Conservation (phyloP, 2,113 vertebrate species). For the Ciconia stormi region DNA sequence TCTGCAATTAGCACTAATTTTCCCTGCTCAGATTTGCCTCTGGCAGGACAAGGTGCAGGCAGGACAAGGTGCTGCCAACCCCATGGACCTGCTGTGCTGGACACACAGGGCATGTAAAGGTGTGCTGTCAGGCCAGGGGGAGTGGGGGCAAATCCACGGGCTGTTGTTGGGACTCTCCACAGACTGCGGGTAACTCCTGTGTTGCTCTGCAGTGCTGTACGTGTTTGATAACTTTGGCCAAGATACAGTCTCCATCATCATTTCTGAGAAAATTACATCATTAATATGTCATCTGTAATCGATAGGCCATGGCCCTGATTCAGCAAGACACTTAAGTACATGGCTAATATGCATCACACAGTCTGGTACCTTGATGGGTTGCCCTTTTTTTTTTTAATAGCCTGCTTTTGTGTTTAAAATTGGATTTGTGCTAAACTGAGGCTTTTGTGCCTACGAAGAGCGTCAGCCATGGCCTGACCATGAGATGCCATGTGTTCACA, state of each 20-base stretch:
- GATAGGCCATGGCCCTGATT: constrained; percentile 12
- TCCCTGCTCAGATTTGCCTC: neutral
- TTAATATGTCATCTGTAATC: neutral
- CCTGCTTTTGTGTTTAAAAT: neutral
- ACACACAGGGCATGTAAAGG: neutral
- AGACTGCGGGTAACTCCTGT: neutral
- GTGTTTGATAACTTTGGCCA: neutral
- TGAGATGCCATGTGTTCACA: neutral
- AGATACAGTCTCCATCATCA: neutral
- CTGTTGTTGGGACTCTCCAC: neutral
- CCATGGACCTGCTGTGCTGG: fast-evolving
- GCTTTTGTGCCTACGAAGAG: neutral
- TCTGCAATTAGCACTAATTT: neutral
- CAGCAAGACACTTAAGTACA: constrained; percentile 13
- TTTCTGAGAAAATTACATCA: constrained; percentile 40
- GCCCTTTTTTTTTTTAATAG: neutral
- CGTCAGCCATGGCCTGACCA: neutral
- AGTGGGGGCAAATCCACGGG: fast-evolving
- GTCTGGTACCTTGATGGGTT: neutral
- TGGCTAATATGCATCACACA: neutral
- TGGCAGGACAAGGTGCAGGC: neutral
- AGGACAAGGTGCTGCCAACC: neutral
- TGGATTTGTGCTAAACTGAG: neutral
- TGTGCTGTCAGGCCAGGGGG: neutral
- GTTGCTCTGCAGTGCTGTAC: fast-evolving